Percentiles rank a stretch among this genome's conserved stretches.
These are phyloP conservation scores for Nasalis larvatus DNA, from an alignment of 2,113 vertebrate genomes.

Conservation along the genomic window DNA sequence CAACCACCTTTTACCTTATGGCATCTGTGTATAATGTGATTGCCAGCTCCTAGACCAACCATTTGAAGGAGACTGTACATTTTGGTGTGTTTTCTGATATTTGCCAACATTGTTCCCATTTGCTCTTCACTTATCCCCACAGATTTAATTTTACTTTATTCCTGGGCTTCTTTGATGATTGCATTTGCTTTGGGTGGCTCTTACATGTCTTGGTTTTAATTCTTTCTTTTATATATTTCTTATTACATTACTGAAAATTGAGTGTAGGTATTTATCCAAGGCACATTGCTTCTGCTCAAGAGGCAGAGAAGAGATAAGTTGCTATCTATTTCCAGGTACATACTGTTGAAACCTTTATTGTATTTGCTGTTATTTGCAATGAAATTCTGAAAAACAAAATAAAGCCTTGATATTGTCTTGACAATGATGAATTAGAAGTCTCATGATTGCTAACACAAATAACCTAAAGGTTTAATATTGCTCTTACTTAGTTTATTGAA, in stretches of 20 bases:
- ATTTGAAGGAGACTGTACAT: background rate
- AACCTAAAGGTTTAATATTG: background rate
- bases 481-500: background rate
- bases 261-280: background rate
- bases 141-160: background rate
- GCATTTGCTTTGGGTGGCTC: background rate
- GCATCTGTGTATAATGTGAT: background rate
- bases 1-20: background rate
- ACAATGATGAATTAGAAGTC: background rate
- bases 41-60: background rate
- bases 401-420: background rate
- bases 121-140: background rate
- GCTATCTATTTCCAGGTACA: background rate
- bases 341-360: background rate
- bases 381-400: background rate
- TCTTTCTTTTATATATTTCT: background rate
- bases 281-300: background rate
- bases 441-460: background rate
- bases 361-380: constrained; percentile 15
- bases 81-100: background rate
- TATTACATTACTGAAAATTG: background rate
- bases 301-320: background rate
- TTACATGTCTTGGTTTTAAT: background rate
- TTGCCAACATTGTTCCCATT: background rate
- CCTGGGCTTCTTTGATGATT: background rate